Conservation (phyloP, 2,888 invertebrate genomes). For the Cephus nigrinus region DNA sequence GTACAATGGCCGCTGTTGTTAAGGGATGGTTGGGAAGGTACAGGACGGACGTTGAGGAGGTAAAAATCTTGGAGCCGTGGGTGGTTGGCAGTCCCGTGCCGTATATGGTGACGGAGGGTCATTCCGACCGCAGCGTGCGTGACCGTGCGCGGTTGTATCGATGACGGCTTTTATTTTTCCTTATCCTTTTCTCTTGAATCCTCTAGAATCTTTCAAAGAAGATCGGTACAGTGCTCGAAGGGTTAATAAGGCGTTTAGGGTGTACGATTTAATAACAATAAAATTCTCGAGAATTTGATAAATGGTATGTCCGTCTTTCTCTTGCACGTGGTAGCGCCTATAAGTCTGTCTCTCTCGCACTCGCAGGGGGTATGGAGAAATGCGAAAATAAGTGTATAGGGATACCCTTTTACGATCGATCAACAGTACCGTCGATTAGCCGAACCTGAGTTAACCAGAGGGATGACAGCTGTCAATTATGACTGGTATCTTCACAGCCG, state of each 20-base stretch:
- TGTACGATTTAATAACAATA: not conserved
- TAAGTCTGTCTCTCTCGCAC: not conserved
- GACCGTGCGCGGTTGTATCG: constrained; percentile 3
- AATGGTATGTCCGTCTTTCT: not conserved
- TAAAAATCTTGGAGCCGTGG: constrained; percentile 6
- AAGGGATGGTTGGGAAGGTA: not conserved
- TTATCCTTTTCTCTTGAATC: not conserved
- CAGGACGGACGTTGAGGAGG: not conserved
- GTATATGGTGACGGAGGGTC: constrained; percentile 18
- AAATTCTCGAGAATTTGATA: too few relatives aligned
- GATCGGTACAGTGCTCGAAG: not conserved
- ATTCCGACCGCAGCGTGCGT: not conserved
- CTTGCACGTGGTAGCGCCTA: too few relatives aligned
- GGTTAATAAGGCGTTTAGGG: not conserved
- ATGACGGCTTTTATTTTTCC: not conserved
- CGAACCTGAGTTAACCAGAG: not conserved
- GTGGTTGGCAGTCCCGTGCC: constrained; percentile 19
- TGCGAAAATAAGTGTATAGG: not conserved
- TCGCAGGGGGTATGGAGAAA: not conserved
- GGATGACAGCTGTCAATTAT: not conserved
- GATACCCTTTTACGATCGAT: not conserved
- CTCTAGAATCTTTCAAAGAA: not conserved
- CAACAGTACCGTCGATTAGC: not conserved
- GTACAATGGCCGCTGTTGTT: not conserved
- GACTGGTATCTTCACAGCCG: not conserved